Evolutionary conservation across 1,140 invertebrate species (phyloP).

Genomic region (Drosophila ohnishii): DNA sequence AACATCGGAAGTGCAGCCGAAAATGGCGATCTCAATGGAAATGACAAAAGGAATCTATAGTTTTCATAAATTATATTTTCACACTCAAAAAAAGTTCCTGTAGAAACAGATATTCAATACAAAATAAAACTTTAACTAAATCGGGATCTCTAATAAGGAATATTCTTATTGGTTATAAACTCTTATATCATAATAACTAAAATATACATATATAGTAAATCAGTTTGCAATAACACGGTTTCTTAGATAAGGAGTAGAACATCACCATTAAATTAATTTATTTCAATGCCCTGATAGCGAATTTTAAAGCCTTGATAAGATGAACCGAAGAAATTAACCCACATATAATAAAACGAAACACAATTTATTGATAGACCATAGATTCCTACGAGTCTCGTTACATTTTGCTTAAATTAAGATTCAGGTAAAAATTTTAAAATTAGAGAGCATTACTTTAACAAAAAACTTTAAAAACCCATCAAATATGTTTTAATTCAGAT

Average conservation of each 20-base stretch:
- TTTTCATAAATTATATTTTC: neutral
- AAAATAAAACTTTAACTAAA: neutral
- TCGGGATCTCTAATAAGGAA: neutral
- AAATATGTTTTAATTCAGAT: neutral
- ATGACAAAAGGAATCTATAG: neutral
- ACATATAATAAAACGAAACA: neutral
- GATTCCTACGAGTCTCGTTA: neutral
- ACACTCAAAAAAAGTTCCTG: neutral
- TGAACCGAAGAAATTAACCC: neutral
- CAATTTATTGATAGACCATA: neutral
- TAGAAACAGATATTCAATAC: neutral
- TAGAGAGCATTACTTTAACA: neutral
- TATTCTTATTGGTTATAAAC: neutral
- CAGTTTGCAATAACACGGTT: no score
- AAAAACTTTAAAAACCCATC: neutral
- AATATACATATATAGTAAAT: neutral
- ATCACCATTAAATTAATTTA: neutral
- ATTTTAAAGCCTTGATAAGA: slow-evolving; percentile 18
- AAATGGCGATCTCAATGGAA: slow-evolving; percentile 25
- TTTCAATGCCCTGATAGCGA: neutral
- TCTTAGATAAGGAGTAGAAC: neutral
- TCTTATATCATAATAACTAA: neutral
- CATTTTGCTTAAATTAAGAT: neutral
- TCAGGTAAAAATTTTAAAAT: neutral
- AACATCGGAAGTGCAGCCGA: slow-evolving; percentile 23